Evolutionary conservation across 2,797 vertebrate genomes (phyloP).

Genomic region (Lepilemur septentrionalis): DNA sequence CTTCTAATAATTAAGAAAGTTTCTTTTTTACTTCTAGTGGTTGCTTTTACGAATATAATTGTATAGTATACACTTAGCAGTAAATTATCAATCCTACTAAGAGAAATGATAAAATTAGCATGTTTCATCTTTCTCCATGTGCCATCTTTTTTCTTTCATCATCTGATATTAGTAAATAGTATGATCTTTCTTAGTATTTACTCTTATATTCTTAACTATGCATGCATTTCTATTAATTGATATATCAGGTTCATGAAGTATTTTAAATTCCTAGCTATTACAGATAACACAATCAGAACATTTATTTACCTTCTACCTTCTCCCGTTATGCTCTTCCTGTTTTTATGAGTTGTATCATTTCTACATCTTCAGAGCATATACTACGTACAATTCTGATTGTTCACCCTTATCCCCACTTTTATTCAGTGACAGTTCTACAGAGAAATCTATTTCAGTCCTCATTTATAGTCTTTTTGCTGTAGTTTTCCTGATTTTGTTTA

Average conservation of each 20-base stretch:
- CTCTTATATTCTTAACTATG: neutral
- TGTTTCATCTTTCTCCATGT: neutral
- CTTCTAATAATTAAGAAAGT: neutral
- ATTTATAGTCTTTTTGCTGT: neutral
- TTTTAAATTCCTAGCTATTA: neutral
- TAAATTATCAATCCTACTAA: neutral
- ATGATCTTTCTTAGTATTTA: neutral
- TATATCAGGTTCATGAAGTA: neutral
- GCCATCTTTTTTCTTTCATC: neutral
- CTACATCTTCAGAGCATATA: neutral
- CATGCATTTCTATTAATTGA: neutral
- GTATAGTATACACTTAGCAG: neutral
- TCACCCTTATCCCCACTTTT: neutral
- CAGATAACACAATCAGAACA: neutral
- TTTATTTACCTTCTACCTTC: neutral
- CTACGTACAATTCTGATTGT: neutral
- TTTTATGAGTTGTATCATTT: neutral
- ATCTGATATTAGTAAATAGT: neutral
- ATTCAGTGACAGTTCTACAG: neutral
- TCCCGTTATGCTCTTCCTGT: neutral
- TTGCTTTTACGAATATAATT: neutral
- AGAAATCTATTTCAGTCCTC: neutral
- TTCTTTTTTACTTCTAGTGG: neutral
- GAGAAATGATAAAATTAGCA: neutral
- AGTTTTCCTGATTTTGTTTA: neutral